Evolutionary conservation across 2,888 invertebrate genomes (phyloP).

Genomic region (Zygaena filipendulae): DNA sequence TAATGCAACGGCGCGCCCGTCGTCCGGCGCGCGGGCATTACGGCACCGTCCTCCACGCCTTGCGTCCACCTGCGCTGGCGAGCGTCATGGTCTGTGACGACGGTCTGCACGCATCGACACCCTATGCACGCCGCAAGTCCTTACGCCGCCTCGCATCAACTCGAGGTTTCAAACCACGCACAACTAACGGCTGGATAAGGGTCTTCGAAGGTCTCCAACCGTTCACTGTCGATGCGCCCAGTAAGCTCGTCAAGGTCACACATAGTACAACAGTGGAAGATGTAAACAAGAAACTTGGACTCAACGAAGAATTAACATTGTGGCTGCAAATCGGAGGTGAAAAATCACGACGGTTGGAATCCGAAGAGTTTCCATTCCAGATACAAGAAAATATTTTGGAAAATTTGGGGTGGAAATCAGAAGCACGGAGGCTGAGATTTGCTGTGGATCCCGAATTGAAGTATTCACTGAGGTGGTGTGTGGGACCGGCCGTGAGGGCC

Average conservation of each 20-base stretch:
- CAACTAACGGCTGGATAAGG: conserved; percentile 67
- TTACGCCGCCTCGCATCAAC: conserved; percentile 62
- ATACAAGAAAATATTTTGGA: conserved; percentile 72
- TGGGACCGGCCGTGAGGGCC: conserved; percentile 65
- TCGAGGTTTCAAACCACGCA: conserved; percentile 49
- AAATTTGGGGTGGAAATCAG: conserved; percentile 69
- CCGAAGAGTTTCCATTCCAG: conserved; percentile 66
- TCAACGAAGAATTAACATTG: conserved; percentile 53
- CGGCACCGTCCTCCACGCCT: conserved; percentile 33
- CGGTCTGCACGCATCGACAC: conserved; percentile 58
- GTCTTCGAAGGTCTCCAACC: conserved; percentile 69
- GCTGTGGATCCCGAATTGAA: conserved; percentile 75
- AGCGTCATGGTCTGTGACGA: conserved; percentile 66
- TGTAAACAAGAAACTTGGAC: conserved; percentile 55
- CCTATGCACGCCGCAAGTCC: conserved; percentile 51
- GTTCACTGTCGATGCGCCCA: conserved; percentile 58
- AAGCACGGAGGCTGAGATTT: conserved; percentile 67
- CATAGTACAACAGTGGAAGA: conserved; percentile 68
- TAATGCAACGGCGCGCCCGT: conserved; percentile 47
- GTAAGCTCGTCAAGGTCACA: conserved; percentile 66
- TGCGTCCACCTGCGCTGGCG: conserved; percentile 29
- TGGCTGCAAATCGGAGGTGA: conserved; percentile 71
- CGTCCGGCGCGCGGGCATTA: conserved; percentile 43
- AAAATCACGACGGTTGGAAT: conserved; percentile 60
- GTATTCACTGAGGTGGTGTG: conserved; percentile 70